Conservation (phyloP, 2,113 vertebrate genomes). For the Oreochromis niloticus region DNA sequence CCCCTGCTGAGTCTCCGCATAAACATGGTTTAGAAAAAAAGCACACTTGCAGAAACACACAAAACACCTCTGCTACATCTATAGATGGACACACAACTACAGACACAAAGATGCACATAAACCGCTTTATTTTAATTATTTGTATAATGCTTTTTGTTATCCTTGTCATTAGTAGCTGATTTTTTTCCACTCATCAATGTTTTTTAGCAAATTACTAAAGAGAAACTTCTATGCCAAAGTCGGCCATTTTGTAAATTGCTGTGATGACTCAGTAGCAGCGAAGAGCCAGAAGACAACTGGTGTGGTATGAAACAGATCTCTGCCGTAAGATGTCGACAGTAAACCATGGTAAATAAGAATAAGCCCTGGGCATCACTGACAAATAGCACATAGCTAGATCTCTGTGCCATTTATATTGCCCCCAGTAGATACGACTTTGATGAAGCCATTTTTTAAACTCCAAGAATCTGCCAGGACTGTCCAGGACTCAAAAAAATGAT, state of each 20-base stretch:
- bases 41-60: not conserved
- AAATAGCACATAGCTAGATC: not conserved
- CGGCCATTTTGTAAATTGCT: constrained; percentile 59
- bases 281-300: constrained; percentile 1
- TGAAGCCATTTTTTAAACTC: not conserved
- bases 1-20: constrained; percentile 16
- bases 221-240: constrained; percentile 21
- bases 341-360: not conserved
- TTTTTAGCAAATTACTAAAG: constrained; percentile 31
- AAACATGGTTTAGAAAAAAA: not conserved
- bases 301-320: not conserved
- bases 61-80: constrained; percentile 12
- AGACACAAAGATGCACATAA: not conserved
- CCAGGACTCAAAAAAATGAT: not conserved
- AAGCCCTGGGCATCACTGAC: not conserved
- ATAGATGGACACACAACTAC: constrained; percentile 7
- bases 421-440: not conserved
- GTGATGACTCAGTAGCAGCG: constrained; percentile 25
- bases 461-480: not conserved
- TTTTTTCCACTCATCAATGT: constrained; percentile 13
- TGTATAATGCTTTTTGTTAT: not conserved
- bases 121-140: not conserved
- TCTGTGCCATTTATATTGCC: not conserved
- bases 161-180: not conserved
- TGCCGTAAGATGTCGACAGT: not conserved